Base-by-base conservation (phyloP, 2,797 vertebrate genomes). In the Thripadectes ignobilis region DNA sequence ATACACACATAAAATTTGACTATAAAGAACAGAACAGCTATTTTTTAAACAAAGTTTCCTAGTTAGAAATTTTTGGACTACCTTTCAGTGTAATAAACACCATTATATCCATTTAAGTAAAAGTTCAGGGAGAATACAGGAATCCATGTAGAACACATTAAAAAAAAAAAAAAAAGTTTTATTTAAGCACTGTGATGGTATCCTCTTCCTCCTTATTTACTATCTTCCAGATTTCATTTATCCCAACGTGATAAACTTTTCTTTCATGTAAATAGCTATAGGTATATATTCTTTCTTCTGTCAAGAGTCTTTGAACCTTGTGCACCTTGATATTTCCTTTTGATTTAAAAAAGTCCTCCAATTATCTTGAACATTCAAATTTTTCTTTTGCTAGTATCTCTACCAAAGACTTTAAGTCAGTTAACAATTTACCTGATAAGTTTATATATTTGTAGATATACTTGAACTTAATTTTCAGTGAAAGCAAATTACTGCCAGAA, bases 231-330 rank as follows among this genome's bases (percentile, higher is more conserved):
- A 84, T 11, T 62, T 27, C 24, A 57, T 75, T 85, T 51, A 14
- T 24, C 24, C 23, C 14, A 65, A 46, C 82, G 16, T 71, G 36
- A 69, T 51, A 12, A 84, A 72, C 7, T 74, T 49, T 58, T 89
- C 63, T 96, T 95, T 89, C 59, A 85, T 49, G 19, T 27, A 88
- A 89, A 72, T 72, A 93, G 34, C 20, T 66, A 43, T 65, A 85
- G 54, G 10, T 86, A 30, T 82, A 63, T 26, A 48, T 21, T 10
- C 18, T 69, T 32, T 69, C 20, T 74, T 12, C 15, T 46, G 24
- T 86, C 43, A 95, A 66, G 8, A 1, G 3, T 65, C 92, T 92
- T 67, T 68, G 38, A 62, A 38, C 22, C 66, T 43, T 83, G 19
- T 67, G 14, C 11, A 41, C 4, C 66, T 48, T 30, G 10, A 26